Base-by-base conservation (phyloP, 2,113 vertebrate species). In the Phasianus colchicus region DNA sequence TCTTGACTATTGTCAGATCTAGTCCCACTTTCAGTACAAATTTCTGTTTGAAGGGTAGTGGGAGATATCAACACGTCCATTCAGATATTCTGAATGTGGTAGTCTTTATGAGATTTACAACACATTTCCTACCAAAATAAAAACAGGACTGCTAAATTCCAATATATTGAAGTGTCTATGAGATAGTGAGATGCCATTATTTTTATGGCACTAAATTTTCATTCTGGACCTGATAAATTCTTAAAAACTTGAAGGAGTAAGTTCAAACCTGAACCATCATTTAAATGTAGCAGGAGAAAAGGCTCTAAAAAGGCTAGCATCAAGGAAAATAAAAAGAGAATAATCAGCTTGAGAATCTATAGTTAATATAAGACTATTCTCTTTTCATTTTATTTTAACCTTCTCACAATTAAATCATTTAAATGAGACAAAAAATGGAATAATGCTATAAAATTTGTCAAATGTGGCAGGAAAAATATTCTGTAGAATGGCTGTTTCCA, bases 71-170 rank as follows among this genome's bases (percentile, higher is more conserved):
- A 42, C 64, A 93, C 95, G n/a, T 93, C 86, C 64, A 81, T 70
- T 95, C 88, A 96, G 95, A 96, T 92, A 95, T 81, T 58, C 29
- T 93, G 80, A 89, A 88, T 92, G 82, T 91, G 34, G 63, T 83
- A 93, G 94, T 96, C 93, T 96, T 94, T 24, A 75, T 94, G 92
- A 90, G 80, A 96, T 95, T 95, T 96, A 89, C 95, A 88, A 60
- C 81, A 87, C 50, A 90, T 1, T 18, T 87, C 64, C 40, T 47
- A 96, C 19, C 48, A 88, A 70, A 91, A 95, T 89, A 91, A 95
- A 93, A 91, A 67, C 30, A 83, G 22, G 45, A 87, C 14, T 20
- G n/a, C 10, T 86, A 25, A 88, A 79, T 91, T 92, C 30, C 55
- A 63, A 80, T 81, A 70, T 70, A 92, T 86, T 94, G 86, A 93